These are phyloP conservation scores for Orientallactaga sibirica DNA, from an alignment of 2,797 vertebrate species.

Conservation along the genomic window DNA sequence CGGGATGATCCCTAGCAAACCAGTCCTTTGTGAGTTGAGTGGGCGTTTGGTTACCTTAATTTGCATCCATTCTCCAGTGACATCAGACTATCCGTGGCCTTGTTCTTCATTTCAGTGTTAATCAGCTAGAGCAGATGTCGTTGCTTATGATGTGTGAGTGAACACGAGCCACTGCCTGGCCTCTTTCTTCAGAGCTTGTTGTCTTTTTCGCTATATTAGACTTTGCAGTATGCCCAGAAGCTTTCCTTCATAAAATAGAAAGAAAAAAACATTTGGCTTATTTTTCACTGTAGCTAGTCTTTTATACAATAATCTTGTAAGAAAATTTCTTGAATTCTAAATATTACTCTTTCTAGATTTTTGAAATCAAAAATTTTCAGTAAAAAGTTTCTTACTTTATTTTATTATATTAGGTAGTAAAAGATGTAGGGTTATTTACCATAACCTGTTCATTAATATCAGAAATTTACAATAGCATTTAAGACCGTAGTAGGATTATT, in stretches of 20 bases:
- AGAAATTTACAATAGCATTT: slow-evolving; percentile 96
- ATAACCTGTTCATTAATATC: slow-evolving; percentile 98
- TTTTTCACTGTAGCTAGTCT: slow-evolving; percentile 99
- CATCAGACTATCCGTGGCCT: slow-evolving; percentile 93
- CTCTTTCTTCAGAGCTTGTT: slow-evolving; percentile 92
- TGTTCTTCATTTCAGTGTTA: slow-evolving; percentile 97
- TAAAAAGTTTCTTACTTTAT: slow-evolving; percentile 99
- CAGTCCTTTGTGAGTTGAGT: slow-evolving; percentile 86
- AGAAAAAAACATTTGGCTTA: slow-evolving; percentile 99
- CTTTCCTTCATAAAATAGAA: slow-evolving; percentile 98
- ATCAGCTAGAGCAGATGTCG: slow-evolving; percentile 90
- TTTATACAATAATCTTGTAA: slow-evolving; percentile 99
- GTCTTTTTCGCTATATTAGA: slow-evolving; percentile 96
- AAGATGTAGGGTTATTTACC: slow-evolving; percentile 98
- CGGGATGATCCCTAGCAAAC: slow-evolving; percentile 87
- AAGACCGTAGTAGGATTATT: slow-evolving; percentile 93
- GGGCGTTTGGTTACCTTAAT: slow-evolving; percentile 87
- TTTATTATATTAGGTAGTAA: slow-evolving; percentile 99
- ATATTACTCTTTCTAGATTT: slow-evolving; percentile 99
- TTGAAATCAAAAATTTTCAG: slow-evolving; percentile 99
- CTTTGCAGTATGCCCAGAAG: slow-evolving; percentile 97
- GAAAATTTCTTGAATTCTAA: slow-evolving; percentile 99
- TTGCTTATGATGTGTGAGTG: slow-evolving; percentile 92
- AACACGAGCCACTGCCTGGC: slow-evolving; percentile 93
- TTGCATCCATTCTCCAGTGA: slow-evolving; percentile 87